Base-by-base conservation (phyloP, 2,113 vertebrate species). In the Paraplagusia blochii region DNA sequence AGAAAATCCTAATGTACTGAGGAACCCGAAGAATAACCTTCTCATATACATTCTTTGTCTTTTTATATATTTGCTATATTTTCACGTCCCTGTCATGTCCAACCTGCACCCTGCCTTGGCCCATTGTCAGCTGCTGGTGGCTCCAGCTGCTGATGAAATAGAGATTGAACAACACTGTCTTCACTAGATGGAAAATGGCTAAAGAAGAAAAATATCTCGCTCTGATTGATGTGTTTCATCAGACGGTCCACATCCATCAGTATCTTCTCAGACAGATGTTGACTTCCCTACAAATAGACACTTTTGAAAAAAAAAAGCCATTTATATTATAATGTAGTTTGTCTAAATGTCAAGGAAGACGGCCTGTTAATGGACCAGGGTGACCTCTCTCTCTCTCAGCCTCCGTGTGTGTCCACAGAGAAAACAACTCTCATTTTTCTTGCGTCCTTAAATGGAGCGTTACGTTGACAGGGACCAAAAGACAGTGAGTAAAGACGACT, bases 241-340 rank as follows among this genome's bases (percentile, higher is more conserved):
- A 51, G 48, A 49, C 13, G 17, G 42, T 67, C 50, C 45, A 46
- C 15, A 70, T 74, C 61, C 48, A 56, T 72, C 47, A 58, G 47
- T 10, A 47, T 64, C 69, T 70, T 58, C 55, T 58, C 34, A 57
- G 42, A 65, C 74, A 71, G 51, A 63, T 55, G 45, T 58, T 44
- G 18, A 74, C 62, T 69, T 72, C 52, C 29, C 48, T 38, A 22
- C 53, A 52, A 43, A 60, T 72, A 67, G 48, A 51, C 35, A 33
- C 60, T 45, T 47, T 53, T 61, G 35, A 72, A 76, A 82, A 76
- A 76, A 82, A 76, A 61, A 42, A 71, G 50, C 69, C 68, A 82
- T 75, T 59, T 69, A 83, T 82, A 86, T 85, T 69, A 18, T 72
- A 76, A 83, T 76, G 34, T 58, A 65, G 52, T 76, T 75, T 73